Evolutionary conservation across 1,140 invertebrate species (phyloP), one percentile per base, ranked within the genome.

Genomic region (Pseudobourletiella spinata): DNA sequence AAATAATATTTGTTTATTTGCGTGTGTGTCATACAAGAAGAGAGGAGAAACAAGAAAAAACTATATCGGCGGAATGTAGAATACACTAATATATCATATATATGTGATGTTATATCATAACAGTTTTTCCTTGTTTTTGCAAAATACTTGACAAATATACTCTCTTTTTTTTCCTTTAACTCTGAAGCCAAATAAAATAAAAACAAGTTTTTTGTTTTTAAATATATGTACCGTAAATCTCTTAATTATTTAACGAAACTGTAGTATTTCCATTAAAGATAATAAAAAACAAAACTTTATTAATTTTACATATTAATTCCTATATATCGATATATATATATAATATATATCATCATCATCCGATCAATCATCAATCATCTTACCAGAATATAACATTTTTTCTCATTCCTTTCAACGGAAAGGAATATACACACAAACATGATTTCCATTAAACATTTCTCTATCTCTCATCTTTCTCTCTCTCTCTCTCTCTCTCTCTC

Each of bases 61-160:
- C 46, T 25, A 42, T 14, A 42, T n/a, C 22, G 46, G 22, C 11
- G 46, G 46, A 48, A 25, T 18, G 46, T 18, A 11, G 24, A 8
- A 48, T 11, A 15, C 24, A 48, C 6, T 18, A 22, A 25, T 14
- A 42, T 48, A 22, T 48, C 46, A 20, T n/a, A 20, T 39, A 39
- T 39, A 39, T 39, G 32, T 39, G n/a, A 39, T 39, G 32, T 42
- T 14, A 42, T 42, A 14, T 42, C 11, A 48, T 48, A 48, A 20
- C 46, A 48, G 46, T 48, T 18, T 48, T 18, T 48, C 18, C 16
- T 48, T 22, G 11, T 48, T 42, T 18, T 42, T 20, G 11, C 22
- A 48, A 48, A 48, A 48, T 48, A 48, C 24, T n/a, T 48, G 16
- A 48, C 46, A 48, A 48, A n/a, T 48, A 48, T 18, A 20, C 18